Evolutionary conservation across 2,888 invertebrate species (phyloP), one percentile per base, ranked within the genome.

Genomic region (Chaetogeoica ovagalla): DNA sequence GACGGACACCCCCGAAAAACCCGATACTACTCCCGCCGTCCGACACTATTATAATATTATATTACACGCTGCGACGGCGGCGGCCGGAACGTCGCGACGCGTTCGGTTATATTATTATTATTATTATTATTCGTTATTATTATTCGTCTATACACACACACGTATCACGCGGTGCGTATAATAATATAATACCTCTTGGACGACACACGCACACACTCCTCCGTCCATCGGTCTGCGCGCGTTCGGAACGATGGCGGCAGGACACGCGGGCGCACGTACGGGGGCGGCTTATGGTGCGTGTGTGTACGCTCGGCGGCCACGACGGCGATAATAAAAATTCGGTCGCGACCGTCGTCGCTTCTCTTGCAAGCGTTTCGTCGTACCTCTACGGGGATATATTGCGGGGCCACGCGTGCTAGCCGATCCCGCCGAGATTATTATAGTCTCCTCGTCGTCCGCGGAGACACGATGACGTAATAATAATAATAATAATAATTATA

Each of bases 1-100:
- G 76, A 57, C 65, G 76, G 69, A 77, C 77, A 77, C 77, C 77
- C 77, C 69, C 77, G 77, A 77, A 77, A 30, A 77, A 77, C 69
- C 69, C 77, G 77, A 77, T 76, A 76, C 68, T 43, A 55, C 57
- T 66, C 17, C 21, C 66, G 66, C 17, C 71, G 59, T 37, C 57
- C 68, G 66, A 19, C 62, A 37, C 62, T 63, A 52, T 63, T 52
- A 63, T 52, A 63, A 63, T 63, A 63, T 72, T 73, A 63, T 73
- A 73, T 63, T 73, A 73, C 73, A 62, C 6, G 48, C 48, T 11
- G 48, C 52, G 72, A n/a, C 30, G 52, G 62, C 48, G 30, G 73
- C 63, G 48, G 30, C 62, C 19, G 23, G 37, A 2, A n/a, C 71
- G 39, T 39, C 48, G 30, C 62, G 72, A 52, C 30, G 55, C 59